A percentile compares a stretch with the other conserved stretches of the same genome.
phyloP scores from a whole-genome alignment of 64 coral and sea anemone genomes.

The Stichodactyla helianthus region DNA sequence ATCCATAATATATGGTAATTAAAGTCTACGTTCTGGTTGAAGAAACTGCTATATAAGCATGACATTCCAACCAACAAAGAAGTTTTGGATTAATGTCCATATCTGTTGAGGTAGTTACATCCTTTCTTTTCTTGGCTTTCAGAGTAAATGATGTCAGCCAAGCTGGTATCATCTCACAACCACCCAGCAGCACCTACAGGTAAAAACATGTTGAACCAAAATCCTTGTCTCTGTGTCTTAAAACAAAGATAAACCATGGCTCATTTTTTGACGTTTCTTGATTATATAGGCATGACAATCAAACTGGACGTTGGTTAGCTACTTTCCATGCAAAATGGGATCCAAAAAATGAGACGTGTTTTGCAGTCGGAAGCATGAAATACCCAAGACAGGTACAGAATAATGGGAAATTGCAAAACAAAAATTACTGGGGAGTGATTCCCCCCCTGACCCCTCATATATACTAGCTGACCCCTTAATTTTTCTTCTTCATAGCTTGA shows the following conservation, averaged over 20 bases:
- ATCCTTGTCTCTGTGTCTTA: too few relatives aligned
- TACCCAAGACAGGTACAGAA: conserved; percentile 42
- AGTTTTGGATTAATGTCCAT: too few relatives aligned
- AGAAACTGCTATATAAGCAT: too few relatives aligned
- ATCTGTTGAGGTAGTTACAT: background rate
- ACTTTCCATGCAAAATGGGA: conserved; percentile 87
- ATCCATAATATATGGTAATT: too few relatives aligned
- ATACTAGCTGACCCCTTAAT: background rate
- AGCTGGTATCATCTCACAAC: background rate
- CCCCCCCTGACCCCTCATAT: too few relatives aligned
- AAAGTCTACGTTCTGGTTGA: too few relatives aligned
- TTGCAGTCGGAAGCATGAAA: conserved; percentile 83
- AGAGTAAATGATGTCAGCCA: background rate
- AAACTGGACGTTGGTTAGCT: conserved; percentile 79
- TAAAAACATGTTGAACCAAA: background rate
- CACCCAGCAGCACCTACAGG: background rate
- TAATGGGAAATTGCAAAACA: background rate
- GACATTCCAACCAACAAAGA: too few relatives aligned
- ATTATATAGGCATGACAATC: conserved; percentile 79
- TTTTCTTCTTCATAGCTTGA: conserved; percentile 51
- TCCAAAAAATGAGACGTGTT: conserved; percentile 68
- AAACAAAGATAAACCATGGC: too few relatives aligned
- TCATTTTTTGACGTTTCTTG: too few relatives aligned
- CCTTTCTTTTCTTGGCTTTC: background rate
- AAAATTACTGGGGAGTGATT: background rate